Percentiles rank a stretch among this genome's conserved stretches.
These are phyloP conservation scores for Thamnaconus septentrionalis DNA, from an alignment of 2,113 vertebrate species.

Conservation along the genomic window DNA sequence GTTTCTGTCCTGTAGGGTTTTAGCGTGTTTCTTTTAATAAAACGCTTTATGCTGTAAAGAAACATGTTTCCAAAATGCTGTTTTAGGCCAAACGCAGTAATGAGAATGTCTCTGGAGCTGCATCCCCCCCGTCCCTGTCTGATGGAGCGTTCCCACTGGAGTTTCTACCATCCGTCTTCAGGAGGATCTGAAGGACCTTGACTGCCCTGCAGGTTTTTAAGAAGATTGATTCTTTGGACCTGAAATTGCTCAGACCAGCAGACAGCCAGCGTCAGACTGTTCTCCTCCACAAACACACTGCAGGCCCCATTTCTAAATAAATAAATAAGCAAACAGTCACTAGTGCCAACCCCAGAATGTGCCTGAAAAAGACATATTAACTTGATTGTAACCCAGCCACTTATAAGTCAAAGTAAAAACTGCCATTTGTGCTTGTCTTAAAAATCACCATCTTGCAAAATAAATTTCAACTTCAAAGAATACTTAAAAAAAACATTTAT, in stretches of 20 bases:
- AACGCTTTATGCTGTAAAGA: not conserved
- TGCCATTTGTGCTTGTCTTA: too few relatives aligned
- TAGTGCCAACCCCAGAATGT: too few relatives aligned
- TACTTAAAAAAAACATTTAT: too few relatives aligned
- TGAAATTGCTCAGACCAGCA: slow-evolving; percentile 35
- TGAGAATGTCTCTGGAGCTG: slow-evolving; percentile 9
- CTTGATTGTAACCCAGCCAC: too few relatives aligned
- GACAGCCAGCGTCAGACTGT: slow-evolving; percentile 8
- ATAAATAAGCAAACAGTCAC: not conserved
- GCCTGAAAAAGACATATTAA: too few relatives aligned
- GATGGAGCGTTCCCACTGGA: slow-evolving; percentile 40
- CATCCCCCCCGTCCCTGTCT: not conserved
- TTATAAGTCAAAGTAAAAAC: too few relatives aligned
- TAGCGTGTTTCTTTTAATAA: slow-evolving; percentile 3
- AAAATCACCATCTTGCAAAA: too few relatives aligned
- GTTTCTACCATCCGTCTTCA: slow-evolving; percentile 43
- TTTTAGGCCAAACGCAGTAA: slow-evolving; percentile 37
- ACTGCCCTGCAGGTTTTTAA: slow-evolving; percentile 45
- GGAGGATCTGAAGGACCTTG: slow-evolving; percentile 47
- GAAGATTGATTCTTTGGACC: slow-evolving; percentile 51
- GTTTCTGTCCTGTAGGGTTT: not conserved
- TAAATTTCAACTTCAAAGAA: too few relatives aligned
- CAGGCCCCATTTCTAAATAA: not conserved
- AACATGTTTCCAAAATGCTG: slow-evolving; percentile 11
- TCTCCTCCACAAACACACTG: slow-evolving; percentile 1